A percentile compares a stretch with the other conserved stretches of the same genome.
Conservation (phyloP, 2,797 vertebrate genomes). For the Parauchenoglanis ngamensis region DNA sequence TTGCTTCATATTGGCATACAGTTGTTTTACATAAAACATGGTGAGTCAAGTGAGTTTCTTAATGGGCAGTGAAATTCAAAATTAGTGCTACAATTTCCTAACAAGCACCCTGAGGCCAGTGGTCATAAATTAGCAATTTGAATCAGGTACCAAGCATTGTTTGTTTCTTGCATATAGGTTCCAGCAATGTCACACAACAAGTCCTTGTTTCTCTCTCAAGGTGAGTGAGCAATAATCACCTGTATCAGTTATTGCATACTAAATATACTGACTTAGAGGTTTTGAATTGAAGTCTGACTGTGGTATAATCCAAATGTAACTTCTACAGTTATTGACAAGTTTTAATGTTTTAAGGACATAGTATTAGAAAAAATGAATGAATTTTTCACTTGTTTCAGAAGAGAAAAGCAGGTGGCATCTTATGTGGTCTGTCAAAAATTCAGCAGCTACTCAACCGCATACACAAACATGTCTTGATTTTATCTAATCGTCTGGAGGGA, state of each 20-base stretch:
- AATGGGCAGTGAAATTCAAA: neutral
- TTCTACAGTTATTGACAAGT: neutral
- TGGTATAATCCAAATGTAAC: neutral
- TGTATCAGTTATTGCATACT: neutral
- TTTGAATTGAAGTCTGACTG: neutral
- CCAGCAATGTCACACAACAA: neutral
- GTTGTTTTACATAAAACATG: slow-evolving; percentile 9
- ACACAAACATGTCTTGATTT: slow-evolving; percentile 59
- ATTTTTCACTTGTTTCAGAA: slow-evolving; percentile 40
- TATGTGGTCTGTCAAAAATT: slow-evolving; percentile 56
- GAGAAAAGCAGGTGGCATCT: slow-evolving; percentile 55
- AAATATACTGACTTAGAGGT: neutral
- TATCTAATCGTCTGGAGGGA: slow-evolving; percentile 59
- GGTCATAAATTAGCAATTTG: neutral
- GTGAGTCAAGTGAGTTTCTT: neutral
- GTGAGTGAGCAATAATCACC: neutral
- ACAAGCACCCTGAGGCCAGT: neutral
- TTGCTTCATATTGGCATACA: slow-evolving; percentile 18
- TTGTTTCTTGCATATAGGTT: neutral
- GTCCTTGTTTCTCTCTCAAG: neutral
- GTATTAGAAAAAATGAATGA: neutral
- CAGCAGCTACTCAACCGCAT: slow-evolving; percentile 39
- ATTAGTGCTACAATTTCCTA: neutral
- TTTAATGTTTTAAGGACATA: neutral
- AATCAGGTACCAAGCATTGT: neutral